Evolutionary conservation across 2,888 invertebrate species (phyloP), one percentile per base, ranked within the genome.

Genomic region (Escarpia spicata): DNA sequence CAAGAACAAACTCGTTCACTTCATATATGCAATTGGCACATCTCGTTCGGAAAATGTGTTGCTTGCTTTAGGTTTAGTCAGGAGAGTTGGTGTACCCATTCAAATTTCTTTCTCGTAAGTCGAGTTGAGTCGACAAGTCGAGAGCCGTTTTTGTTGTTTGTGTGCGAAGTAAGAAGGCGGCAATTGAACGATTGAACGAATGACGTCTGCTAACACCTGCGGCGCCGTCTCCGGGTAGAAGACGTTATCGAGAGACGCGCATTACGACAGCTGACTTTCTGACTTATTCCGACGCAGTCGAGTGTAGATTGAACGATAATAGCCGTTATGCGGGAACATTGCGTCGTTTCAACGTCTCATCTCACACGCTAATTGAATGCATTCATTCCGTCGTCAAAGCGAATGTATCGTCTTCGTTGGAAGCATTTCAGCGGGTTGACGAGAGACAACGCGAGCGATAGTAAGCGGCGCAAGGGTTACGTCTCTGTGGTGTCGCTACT

Each of bases 291-390:
- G 26, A 75, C 26, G 26, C 75, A 75, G 75, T 75, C 75, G 75
- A 75, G 75, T 75, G 26, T 75, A 75, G 75, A 75, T 75, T 26
- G 19, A 75, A 75, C 26, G 75, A 75, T 75, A 75, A 75, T 75
- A 26, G n/a, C 75, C 3, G 75, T 75, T 75, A 75, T 75, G 75
- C 75, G 75, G 75, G 75, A 75, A 26, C 75, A 75, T 75, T 75
- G 75, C 75, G 75, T 75, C 75, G 75, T 75, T 75, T 75, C 75
- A n/a, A 75, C 75, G 75, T 75, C 75, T 75, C 75, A 26, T 75
- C 75, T 75, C 75, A 6, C 75, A 26, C 75, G 75, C 75, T 75
- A 75, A 75, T 75, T 75, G 75, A 75, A 75, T 75, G 75, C 75
- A 19, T 75, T 75, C 75, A 75, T 75, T 75, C 4, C 75, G 75